These are phyloP conservation scores for Corythoichthys intestinalis DNA, from an alignment of 2,113 vertebrate genomes.

Conservation along the genomic window DNA sequence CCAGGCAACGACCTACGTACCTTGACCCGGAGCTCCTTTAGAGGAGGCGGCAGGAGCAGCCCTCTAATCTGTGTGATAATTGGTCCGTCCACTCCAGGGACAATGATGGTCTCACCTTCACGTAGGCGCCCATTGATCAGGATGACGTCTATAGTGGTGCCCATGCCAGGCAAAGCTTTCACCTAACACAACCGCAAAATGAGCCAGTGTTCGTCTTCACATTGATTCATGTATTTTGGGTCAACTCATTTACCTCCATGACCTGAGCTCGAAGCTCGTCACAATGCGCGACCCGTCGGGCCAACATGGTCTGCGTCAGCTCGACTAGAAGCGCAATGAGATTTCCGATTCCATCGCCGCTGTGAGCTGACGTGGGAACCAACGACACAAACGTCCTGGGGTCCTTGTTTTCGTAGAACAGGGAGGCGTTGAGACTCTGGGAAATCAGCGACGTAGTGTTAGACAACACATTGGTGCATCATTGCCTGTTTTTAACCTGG, in stretches of 20 bases:
- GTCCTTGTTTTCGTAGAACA: conserved; percentile 97
- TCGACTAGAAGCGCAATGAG: conserved; percentile 91
- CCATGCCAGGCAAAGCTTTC: conserved; percentile 96
- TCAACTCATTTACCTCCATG: conserved; percentile 84
- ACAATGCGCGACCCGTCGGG: conserved; percentile 86
- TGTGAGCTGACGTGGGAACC: conserved; percentile 96
- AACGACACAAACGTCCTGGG: conserved; percentile 92
- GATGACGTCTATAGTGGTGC: conserved; percentile 97
- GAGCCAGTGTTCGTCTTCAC: not conserved
- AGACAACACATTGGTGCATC: not conserved
- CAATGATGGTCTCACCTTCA: conserved; percentile 94
- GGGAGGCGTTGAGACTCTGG: conserved; percentile 91
- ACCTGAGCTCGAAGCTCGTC: conserved; percentile 94
- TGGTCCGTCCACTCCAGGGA: conserved; percentile 94
- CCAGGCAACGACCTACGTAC: conserved; percentile 48
- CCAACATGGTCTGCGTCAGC: conserved; percentile 93
- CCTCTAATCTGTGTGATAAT: conserved; percentile 97
- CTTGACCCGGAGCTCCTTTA: conserved; percentile 96
- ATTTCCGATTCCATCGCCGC: conserved; percentile 97
- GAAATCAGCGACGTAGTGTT: not conserved
- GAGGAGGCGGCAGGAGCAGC: conserved; percentile 89
- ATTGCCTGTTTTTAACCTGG: not conserved
- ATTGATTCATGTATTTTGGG: not conserved
- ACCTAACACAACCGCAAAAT: conserved; percentile 71
- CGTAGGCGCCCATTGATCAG: conserved; percentile 87